Evolutionary conservation across 2,797 vertebrate genomes (phyloP).

Genomic region (Peromyscus aztecus): DNA sequence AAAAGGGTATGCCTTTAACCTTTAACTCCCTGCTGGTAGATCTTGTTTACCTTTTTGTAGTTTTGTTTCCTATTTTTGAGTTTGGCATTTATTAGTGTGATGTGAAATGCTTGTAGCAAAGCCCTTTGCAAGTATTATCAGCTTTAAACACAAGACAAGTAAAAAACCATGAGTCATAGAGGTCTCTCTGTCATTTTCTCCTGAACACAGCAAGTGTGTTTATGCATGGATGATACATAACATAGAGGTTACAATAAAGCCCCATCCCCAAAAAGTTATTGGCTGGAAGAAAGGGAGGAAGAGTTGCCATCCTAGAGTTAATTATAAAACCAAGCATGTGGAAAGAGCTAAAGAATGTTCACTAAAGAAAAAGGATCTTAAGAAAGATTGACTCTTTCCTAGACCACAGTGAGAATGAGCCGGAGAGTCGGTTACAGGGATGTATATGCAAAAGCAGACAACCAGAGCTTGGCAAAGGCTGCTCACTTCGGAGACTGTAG

Average conservation of each 20-base stretch:
- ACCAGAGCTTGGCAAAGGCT: background rate
- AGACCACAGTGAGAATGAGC: background rate
- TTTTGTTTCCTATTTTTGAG: constrained; percentile 11
- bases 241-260: background rate
- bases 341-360: background rate
- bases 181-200: background rate
- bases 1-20: constrained; percentile 14
- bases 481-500: background rate
- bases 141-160: background rate
- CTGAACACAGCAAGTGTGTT: background rate
- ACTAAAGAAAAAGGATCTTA: background rate
- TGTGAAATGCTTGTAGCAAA: constrained; percentile 4
- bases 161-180: background rate
- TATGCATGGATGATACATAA: background rate
- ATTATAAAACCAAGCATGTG: constrained; percentile 21
- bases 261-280: background rate
- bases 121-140: background rate
- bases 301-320: constrained; percentile 28
- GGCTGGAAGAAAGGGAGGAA: background rate
- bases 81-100: background rate
- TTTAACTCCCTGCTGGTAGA: background rate
- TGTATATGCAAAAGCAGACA: background rate
- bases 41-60: background rate
- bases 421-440: background rate
- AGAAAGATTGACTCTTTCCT: background rate